Base-by-base conservation (phyloP, 2,797 vertebrate species). In the Brotula barbata region DNA sequence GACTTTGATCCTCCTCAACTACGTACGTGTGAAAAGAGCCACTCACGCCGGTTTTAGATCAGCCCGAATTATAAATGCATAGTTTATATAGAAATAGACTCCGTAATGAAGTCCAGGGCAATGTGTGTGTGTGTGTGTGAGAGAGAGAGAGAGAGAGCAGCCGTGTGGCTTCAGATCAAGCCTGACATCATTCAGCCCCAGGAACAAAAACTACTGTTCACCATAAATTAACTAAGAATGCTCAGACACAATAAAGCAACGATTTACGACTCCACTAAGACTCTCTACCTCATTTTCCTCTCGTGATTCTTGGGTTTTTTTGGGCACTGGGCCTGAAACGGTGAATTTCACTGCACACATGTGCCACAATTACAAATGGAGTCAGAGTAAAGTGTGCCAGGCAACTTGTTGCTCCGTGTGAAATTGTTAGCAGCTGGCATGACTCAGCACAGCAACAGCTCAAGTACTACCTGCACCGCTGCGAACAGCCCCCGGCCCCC, bases 241-340 rank as follows among this genome's bases (percentile, higher is more conserved):
- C 41, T 34, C 7, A 17, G 55, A 52, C 44, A 52, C 51, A 71
- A 51, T 13, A 17, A 37, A 19, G 45, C 17, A 51, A 36, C 51
- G 42, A 55, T 65, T 22, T 64, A 52, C 59, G 63, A 42, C 58
- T 48, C 14, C 48, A 5, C 17, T 19, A 47, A 6, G 20, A 7
- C 41, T 61, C 6, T 22, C 37, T 56, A 25, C 28, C 42, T 54
- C 46, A 14, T 28, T 28, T 28, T 28, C 25, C 25, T 43, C 42
- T 64, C 4, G 4, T 28, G 25, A 4, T 28, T 28, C 25, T 28
- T 28, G 25, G 4, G 4, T 28, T 28, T 4, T 28, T 4, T 28
- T 28, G 25, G 71, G 58, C 73, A 62, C 50, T 62, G 45, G 17
- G 63, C 33, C 71, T 3, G 4, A 22, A 34, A 37, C 31, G 73